Evolutionary conservation across 2,888 invertebrate genomes (phyloP), one percentile per base, ranked within the genome.

Genomic region (Chymomyza caudatula): DNA sequence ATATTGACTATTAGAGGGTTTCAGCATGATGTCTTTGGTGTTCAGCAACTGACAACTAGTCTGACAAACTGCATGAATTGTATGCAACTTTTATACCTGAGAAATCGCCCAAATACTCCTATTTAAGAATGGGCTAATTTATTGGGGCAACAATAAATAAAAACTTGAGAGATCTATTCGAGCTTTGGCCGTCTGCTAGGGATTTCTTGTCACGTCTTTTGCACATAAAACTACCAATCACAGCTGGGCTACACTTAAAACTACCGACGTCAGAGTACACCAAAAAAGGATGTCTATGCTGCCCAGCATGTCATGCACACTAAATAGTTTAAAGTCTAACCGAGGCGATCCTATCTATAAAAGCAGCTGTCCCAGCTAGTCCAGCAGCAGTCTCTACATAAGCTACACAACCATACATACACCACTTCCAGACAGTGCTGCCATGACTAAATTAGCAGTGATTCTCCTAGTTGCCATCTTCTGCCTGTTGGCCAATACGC

Each of bases 391-490:
- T 82, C 64, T 65, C 60, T 67, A 63, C 52, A 74, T 58, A 61
- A 25, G 55, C 75, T 69, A 47, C 19, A 23, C 15, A 56, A 15
- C 53, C 29, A 55, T 23, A 42, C 57, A 49, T 22, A 49, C 42
- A 54, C 49, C 44, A 29, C 42, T 47, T 37, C 22, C 15, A 63
- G 53, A 29, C 23, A 3, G 25, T 2, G 15, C 11, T 60, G 70
- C 71, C 65, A 89, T 89, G 88, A 77, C 78, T 55, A 88, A 87
- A 69, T 71, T 87, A 29, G 86, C 82, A 77, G 71, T 74, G 53
- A 15, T 78, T 42, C n/a, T 87, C 22, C 53, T 88, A 3, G 65
- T 84, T 63, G 69, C 60, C 2, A 49, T 56, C 49, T 57, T 69
- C 11, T 65, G 73, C 54, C 60, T 80, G 11, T 13, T 82, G 52